Percentiles rank a stretch among this genome's conserved stretches.
Conservation (phyloP, 2,797 vertebrate species). For the Galaxias olidus region DNA sequence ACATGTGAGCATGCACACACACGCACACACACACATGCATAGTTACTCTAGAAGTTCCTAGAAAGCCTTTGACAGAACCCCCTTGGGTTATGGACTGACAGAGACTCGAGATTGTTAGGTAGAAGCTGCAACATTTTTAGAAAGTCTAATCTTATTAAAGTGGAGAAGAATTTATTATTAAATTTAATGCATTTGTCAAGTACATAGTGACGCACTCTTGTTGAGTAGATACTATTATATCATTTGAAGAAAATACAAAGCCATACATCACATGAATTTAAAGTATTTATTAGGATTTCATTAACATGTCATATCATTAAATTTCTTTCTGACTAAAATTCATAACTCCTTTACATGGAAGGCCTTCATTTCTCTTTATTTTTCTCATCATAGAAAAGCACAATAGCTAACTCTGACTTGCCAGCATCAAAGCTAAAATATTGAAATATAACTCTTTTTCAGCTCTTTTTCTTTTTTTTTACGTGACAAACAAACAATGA, state of each 20-base stretch:
- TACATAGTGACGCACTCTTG: no score
- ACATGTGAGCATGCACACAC: constrained; percentile 4
- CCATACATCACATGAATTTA: constrained; percentile 1
- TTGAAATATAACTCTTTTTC: constrained; percentile 49
- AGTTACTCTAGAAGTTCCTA: neutral
- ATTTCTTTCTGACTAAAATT: constrained; percentile 37
- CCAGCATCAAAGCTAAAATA: constrained; percentile 84
- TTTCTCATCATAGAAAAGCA: constrained; percentile 48
- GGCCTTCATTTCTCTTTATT: constrained; percentile 19
- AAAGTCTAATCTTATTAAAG: constrained; percentile 24
- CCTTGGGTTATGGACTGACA: neutral
- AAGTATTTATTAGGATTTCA: constrained; percentile 73
- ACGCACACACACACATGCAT: constrained; percentile 8
- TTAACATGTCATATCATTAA: constrained; percentile 64
- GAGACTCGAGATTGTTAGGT: neutral
- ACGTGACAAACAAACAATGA: constrained; percentile 58
- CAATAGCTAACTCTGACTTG: constrained; percentile 78
- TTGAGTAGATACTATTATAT: constrained; percentile 14
- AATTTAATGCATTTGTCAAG: no score
- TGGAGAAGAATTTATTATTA: no score
- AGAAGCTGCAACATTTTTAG: neutral
- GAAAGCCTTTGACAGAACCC: neutral
- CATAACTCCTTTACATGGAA: constrained; percentile 28
- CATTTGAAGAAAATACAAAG: constrained; percentile 1
- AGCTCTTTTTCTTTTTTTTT: constrained; percentile 48